Evolutionary conservation across 1,140 invertebrate genomes (phyloP), one percentile per base, ranked within the genome.

Genomic region (Bombus difficillimus): DNA sequence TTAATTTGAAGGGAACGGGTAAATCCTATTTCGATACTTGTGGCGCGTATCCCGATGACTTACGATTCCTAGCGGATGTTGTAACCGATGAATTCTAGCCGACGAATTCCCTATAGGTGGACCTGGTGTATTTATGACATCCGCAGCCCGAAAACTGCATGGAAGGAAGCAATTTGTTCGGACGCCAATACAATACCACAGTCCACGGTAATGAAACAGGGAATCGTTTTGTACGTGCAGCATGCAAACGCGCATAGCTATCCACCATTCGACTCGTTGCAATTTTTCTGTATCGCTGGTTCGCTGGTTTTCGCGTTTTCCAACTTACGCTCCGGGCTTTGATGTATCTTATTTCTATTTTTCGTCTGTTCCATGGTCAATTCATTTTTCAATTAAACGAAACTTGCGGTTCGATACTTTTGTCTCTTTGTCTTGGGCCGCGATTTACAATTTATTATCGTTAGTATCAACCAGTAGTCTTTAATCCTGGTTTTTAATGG

Each of bases 161-260:
- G 85, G 81, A 87, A 87, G 89, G 81, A 89, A 89, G 88, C 89
- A 90, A 89, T 90, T 90, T 87, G 88, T 87, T 90, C 82, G 85
- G 64, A 73, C 76, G 78, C 75, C 85, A 73, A 90, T 90, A 89
- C 89, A 84, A 89, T 87, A 87, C 77, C 57, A 39, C 39, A 41
- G 53, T 25, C 25, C 68, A 64, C 68, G 81, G 57, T 89, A 84
- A 90, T 68, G 72, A 83, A 88, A 88, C 83, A 78, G 78, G 43
- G 64, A 76, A 88, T 84, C 78, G 82, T 77, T 80, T 76, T 47
- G 62, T 73, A 79, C 57, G 79, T 22, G 69, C 66, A 15, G 41
- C 68, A 32, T 28, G 22, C 57, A n/a, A 32, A 6, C 34, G 18
- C 37, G 76, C 77, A 53, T 80, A 47, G 9, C 68, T 62, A 22